These are phyloP conservation scores for Tarsius wallacei DNA, from an alignment of 2,797 vertebrate species.

Conservation along the genomic window DNA sequence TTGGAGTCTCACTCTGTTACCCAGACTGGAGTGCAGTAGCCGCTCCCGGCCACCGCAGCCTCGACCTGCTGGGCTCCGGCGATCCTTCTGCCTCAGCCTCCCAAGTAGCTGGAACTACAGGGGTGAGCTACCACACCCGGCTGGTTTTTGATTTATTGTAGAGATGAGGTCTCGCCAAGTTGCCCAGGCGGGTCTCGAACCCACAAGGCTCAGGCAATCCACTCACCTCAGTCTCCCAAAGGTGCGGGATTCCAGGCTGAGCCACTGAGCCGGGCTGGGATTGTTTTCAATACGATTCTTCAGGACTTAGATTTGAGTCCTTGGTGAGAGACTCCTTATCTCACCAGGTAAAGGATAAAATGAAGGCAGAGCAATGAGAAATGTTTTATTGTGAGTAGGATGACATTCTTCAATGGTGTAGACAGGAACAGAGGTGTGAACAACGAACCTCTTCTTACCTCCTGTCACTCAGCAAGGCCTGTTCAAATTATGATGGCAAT, in stretches of 20 bases:
- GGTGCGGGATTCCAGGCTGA: background rate
- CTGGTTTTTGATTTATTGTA: background rate
- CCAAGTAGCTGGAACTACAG: background rate
- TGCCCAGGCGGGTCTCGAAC: background rate
- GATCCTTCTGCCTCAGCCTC: background rate
- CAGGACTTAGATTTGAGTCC: background rate
- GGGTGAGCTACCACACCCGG: background rate
- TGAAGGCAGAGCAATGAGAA: background rate
- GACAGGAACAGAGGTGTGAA: background rate
- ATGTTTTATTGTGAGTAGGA: background rate
- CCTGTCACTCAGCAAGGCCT: background rate
- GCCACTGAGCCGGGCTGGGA: background rate
- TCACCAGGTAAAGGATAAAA: background rate
- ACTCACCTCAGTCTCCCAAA: background rate
- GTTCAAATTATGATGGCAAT: background rate
- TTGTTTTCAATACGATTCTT: background rate
- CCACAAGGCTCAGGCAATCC: background rate
- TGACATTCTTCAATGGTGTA: background rate
- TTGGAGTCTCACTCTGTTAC: background rate
- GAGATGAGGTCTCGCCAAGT: background rate
- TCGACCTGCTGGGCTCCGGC: background rate
- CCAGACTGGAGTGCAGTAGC: background rate
- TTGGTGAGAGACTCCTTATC: background rate
- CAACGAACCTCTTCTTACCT: background rate
- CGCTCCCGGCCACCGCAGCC: background rate